A percentile compares a stretch with the other conserved stretches of the same genome.
These are phyloP conservation scores for Lepidurus packardi DNA, from an alignment of 1,140 invertebrate species.

Conservation along the genomic window DNA sequence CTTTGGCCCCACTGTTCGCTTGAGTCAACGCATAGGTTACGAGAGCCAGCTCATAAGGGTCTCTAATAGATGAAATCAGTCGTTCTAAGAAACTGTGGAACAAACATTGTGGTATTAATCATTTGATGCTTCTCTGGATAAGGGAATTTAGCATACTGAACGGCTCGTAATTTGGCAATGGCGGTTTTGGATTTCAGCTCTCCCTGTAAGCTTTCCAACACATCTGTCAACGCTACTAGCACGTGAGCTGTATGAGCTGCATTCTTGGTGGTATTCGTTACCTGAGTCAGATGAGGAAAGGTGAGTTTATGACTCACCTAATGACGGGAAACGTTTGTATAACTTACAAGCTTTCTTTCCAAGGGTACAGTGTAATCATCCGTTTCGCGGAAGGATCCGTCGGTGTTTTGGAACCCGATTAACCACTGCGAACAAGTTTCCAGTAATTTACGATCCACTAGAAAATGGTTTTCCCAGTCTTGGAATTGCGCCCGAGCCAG, in stretches of 20 bases:
- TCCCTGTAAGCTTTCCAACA: constrained; percentile 43
- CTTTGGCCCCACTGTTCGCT: constrained; percentile 45
- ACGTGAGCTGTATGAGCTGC: constrained; percentile 51
- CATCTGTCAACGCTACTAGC: constrained; percentile 46
- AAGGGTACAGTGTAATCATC: constrained; percentile 36
- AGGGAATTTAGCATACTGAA: constrained; percentile 39
- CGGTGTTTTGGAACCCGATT: constrained; percentile 44
- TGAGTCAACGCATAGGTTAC: constrained; percentile 49
- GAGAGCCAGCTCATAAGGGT: constrained; percentile 51
- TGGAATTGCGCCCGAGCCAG: constrained; percentile 48
- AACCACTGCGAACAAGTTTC: constrained; percentile 45
- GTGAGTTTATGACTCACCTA: constrained; percentile 15
- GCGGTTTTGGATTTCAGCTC: constrained; percentile 39
- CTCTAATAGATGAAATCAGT: constrained; percentile 42
- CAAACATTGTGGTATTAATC: background rate
- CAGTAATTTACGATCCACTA: constrained; percentile 47
- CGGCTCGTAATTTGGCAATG: constrained; percentile 41
- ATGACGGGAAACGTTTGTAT: background rate
- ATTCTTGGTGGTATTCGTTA: constrained; percentile 40
- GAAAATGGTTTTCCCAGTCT: constrained; percentile 52
- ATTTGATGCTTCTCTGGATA: background rate
- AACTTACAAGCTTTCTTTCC: constrained; percentile 21
- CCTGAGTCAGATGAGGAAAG: constrained; percentile 26
- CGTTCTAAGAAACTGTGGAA: constrained; percentile 47
- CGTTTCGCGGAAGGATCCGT: constrained; percentile 49